phyloP scores from a whole-genome alignment of 2,113 vertebrate genomes.

The Daubentonia madagascariensis region DNA sequence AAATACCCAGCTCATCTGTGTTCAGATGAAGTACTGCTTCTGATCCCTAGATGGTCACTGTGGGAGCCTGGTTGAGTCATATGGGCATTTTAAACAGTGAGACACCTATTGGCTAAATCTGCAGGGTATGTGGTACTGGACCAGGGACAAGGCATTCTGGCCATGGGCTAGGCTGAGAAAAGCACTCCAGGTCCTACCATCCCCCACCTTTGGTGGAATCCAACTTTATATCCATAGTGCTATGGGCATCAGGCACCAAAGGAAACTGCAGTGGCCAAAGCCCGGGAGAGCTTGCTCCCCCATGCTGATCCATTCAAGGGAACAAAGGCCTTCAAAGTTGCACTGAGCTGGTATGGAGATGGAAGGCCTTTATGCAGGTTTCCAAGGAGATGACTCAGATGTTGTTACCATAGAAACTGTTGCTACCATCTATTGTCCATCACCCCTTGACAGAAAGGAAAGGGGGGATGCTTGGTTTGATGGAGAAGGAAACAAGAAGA shows the following conservation, averaged over 20 bases:
- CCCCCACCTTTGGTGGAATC: slow-evolving; percentile 38
- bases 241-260: slow-evolving; percentile 9
- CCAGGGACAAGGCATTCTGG: not conserved
- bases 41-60: slow-evolving; percentile 8
- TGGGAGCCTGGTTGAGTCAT: slow-evolving; percentile 39
- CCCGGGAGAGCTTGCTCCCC: slow-evolving; percentile 46
- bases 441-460: slow-evolving; percentile 48
- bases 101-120: slow-evolving; percentile 10
- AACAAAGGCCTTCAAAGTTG: slow-evolving; percentile 65
- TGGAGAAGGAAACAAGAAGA: slow-evolving; percentile 45
- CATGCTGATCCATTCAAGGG: slow-evolving; percentile 64
- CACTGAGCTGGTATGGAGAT: slow-evolving; percentile 61
- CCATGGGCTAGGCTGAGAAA: slow-evolving; percentile 11
- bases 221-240: not conserved
- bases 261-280: slow-evolving; percentile 42
- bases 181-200: not conserved
- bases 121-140: slow-evolving; percentile 18
- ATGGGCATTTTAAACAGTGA: not conserved
- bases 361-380: slow-evolving; percentile 72
- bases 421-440: slow-evolving; percentile 69
- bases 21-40: not conserved
- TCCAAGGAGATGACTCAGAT: slow-evolving; percentile 71
- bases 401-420: slow-evolving; percentile 71
- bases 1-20: not conserved
- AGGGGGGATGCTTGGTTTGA: not conserved